Percentiles rank a stretch among this genome's conserved stretches.
Evolutionary conservation across 2,888 invertebrate genomes (phyloP).

Genomic region (Agelastica alni): DNA sequence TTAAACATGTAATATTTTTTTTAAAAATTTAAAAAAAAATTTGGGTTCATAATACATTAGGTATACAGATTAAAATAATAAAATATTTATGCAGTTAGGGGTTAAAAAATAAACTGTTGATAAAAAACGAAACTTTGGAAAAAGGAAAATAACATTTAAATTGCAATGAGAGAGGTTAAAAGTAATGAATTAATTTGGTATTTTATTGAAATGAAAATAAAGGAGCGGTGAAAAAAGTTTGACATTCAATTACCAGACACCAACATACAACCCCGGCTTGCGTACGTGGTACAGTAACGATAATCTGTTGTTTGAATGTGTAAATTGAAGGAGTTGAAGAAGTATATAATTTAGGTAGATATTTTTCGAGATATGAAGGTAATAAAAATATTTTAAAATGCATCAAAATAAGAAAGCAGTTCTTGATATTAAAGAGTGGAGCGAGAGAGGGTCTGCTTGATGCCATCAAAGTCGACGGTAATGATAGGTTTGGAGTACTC

Average conservation of each 20-base stretch:
- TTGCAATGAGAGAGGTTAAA: too few relatives aligned
- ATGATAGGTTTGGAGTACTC: constrained; percentile 56
- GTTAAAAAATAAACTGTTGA: too few relatives aligned
- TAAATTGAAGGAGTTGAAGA: constrained; percentile 26
- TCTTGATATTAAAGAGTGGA: constrained; percentile 41
- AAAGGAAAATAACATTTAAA: too few relatives aligned
- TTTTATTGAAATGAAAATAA: background rate
- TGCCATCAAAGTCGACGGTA: constrained; percentile 52
- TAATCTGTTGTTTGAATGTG: constrained; percentile 25
- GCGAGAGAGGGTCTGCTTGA: constrained; percentile 40
- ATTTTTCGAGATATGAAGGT: constrained; percentile 41
- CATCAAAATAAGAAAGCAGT: constrained; percentile 50
- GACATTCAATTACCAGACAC: background rate
- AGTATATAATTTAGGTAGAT: constrained; percentile 38
- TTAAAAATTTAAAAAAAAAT: too few relatives aligned
- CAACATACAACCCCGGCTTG: background rate
- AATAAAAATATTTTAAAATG: constrained; percentile 53
- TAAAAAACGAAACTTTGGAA: too few relatives aligned
- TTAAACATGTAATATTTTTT: too few relatives aligned
- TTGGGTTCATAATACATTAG: too few relatives aligned
- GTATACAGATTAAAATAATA: too few relatives aligned
- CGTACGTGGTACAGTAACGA: constrained; percentile 1
- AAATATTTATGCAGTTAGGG: too few relatives aligned
- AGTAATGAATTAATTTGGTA: too few relatives aligned
- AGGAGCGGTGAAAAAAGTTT: background rate